These are phyloP conservation scores for Macaria liturata DNA, from an alignment of 2,888 invertebrate species.

Conservation along the genomic window DNA sequence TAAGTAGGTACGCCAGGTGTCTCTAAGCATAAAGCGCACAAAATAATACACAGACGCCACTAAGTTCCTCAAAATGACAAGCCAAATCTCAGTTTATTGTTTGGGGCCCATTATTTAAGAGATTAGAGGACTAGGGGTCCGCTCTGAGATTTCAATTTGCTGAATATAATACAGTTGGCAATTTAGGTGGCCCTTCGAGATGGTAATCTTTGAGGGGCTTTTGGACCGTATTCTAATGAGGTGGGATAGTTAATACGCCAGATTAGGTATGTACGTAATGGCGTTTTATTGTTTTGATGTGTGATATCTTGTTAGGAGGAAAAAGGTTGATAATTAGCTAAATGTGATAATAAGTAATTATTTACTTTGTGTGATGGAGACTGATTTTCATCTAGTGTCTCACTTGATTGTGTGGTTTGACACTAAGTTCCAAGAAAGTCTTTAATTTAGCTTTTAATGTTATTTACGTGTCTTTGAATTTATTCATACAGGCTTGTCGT, in stretches of 20 bases:
- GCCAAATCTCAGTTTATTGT: slow-evolving; percentile 70
- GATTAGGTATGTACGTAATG: slow-evolving; percentile 14
- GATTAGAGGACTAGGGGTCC: slow-evolving; percentile 55
- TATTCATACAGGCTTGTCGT: too few species aligned
- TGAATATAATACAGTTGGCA: slow-evolving; percentile 50
- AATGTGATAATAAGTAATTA: too few species aligned
- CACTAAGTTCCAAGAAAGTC: too few species aligned
- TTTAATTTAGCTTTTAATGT: too few species aligned
- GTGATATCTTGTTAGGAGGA: too few species aligned
- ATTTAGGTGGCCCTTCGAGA: slow-evolving; percentile 39
- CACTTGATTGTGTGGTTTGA: too few species aligned
- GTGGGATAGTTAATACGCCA: slow-evolving; percentile 17
- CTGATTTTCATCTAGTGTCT: too few species aligned
- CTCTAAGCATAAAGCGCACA: slow-evolving; percentile 21
- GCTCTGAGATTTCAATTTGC: slow-evolving; percentile 65
- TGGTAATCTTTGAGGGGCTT: slow-evolving; percentile 30
- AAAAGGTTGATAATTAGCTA: too few species aligned
- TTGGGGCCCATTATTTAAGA: slow-evolving; percentile 65
- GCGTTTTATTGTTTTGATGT: neutral
- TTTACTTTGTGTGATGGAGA: too few species aligned
- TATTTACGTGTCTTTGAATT: too few species aligned
- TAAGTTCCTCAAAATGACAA: slow-evolving; percentile 60
- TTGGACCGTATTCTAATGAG: slow-evolving; percentile 24
- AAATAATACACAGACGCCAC: slow-evolving; percentile 35
- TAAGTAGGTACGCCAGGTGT: slow-evolving; percentile 9